Evolutionary conservation across 2,888 invertebrate genomes (phyloP), one percentile per base, ranked within the genome.

Genomic region (Escarpia spicata): DNA sequence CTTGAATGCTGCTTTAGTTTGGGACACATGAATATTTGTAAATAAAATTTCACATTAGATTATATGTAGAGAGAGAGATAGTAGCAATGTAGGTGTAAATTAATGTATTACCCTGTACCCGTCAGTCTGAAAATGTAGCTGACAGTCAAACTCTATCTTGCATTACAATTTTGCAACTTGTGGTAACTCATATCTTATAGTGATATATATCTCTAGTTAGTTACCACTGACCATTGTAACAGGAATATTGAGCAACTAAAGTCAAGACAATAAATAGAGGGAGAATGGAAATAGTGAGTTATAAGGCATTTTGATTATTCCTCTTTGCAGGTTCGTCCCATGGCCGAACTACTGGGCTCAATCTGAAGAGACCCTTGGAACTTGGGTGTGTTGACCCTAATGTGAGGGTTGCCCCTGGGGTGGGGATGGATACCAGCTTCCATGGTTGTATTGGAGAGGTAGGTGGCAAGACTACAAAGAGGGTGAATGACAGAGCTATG

Each of bases 401-500:
- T 3, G 97, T 97, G 60, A 93, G n/a, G n/a, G n/a, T n/a, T n/a
- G n/a, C n/a, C n/a, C n/a, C n/a, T n/a, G n/a, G n/a, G n/a, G n/a
- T n/a, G n/a, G n/a, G n/a, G n/a, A n/a, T n/a, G n/a, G n/a, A n/a
- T n/a, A n/a, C n/a, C n/a, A n/a, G 98, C 52, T 99, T 99, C 96
- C 97, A 97, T 94, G 99, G 99, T 92, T 99, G 99, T 96, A 97
- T 99, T 92, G 98, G 98, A 92, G 98, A 98, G 96, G 98, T 98
- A 97, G 97, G 97, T 96, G 75, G 37, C 37, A 37, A 37, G 37
- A 37, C 37, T 37, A 37, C 37, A 37, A 37, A 37, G 37, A 37
- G 37, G 37, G 37, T 37, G 37, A 37, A 37, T 37, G 3, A 19
- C 3, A 19, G 19, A 19, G 4, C 37, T 37, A 37, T 37, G 37